These are phyloP conservation scores for Scotopteryx bipunctaria DNA, from an alignment of 2,888 invertebrate species.

Conservation along the genomic window DNA sequence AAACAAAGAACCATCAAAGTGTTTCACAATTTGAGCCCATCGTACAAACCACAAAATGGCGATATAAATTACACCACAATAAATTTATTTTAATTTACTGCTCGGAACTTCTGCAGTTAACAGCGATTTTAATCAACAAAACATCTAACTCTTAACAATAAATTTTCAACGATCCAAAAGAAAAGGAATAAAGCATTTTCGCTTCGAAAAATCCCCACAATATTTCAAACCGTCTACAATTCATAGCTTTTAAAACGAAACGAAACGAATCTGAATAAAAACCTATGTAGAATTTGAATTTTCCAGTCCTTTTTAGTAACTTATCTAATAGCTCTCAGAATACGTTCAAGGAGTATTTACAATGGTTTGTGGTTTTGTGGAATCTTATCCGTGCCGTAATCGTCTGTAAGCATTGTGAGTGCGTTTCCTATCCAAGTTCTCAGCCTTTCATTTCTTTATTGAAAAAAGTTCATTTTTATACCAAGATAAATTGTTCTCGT, in stretches of 20 bases:
- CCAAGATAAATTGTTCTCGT: slow-evolving; percentile 49
- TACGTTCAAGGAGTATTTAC: neutral
- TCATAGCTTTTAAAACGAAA: neutral
- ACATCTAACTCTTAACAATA: slow-evolving; percentile 27
- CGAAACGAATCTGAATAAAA: neutral
- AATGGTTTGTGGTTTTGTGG: neutral
- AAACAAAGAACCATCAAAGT: slow-evolving; percentile 14
- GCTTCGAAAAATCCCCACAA: slow-evolving; percentile 17
- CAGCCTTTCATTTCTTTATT: slow-evolving; percentile 39
- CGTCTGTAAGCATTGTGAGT: neutral
- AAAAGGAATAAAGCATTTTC: slow-evolving; percentile 34
- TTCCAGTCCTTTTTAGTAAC: too few species aligned
- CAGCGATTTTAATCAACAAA: slow-evolving; percentile 29
- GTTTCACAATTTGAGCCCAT: slow-evolving; percentile 4
- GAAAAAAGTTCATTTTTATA: slow-evolving; percentile 39
- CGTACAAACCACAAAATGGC: slow-evolving; percentile 21
- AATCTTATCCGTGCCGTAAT: neutral
- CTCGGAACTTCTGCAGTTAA: slow-evolving; percentile 22
- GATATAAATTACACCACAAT: slow-evolving; percentile 28
- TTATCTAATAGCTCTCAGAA: too few species aligned
- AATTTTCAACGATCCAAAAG: slow-evolving; percentile 27
- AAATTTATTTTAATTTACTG: slow-evolving; percentile 29
- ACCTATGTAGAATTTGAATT: too few species aligned
- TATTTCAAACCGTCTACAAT: neutral
- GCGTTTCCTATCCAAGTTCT: slow-evolving; percentile 7